A percentile compares a stretch with the other conserved stretches of the same genome.
Evolutionary conservation across 2,113 vertebrate genomes (phyloP).

Genomic region (Plectropomus leopardus): DNA sequence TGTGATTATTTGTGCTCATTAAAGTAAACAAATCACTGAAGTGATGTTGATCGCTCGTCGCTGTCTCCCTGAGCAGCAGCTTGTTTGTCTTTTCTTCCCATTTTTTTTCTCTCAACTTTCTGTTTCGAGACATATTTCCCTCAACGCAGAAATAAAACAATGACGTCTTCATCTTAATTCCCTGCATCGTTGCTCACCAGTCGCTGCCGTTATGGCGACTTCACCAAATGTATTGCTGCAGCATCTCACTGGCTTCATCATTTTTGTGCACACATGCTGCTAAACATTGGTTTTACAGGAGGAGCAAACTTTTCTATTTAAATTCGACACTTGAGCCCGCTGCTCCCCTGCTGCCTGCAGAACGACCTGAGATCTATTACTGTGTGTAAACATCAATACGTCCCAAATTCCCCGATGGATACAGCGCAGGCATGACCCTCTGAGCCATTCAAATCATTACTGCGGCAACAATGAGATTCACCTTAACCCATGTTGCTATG

Average conservation of each 20-base stretch:
- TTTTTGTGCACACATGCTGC: not conserved
- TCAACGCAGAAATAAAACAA: too few species aligned
- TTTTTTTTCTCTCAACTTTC: not conserved
- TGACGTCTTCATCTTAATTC: not conserved
- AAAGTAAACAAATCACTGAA: not conserved
- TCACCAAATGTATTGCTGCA: too few species aligned
- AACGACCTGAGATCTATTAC: conserved; percentile 32
- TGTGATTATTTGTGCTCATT: not conserved
- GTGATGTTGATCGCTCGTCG: not conserved
- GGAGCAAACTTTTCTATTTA: conserved; percentile 38
- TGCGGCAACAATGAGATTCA: conserved; percentile 39
- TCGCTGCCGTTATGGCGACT: too few species aligned
- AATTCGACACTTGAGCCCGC: conserved; percentile 28
- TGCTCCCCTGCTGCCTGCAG: not conserved
- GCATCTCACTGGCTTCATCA: not conserved
- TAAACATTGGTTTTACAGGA: conserved; percentile 9
- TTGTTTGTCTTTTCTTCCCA: not conserved
- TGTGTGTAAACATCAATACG: conserved; percentile 29
- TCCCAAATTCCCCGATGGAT: conserved; percentile 40
- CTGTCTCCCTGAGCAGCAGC: not conserved
- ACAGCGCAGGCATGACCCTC: conserved; percentile 43
- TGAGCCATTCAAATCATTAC: conserved; percentile 51
- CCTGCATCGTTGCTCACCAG: not conserved
- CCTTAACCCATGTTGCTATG: conserved; percentile 71
- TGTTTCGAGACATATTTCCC: too few species aligned